A percentile compares a stretch with the other conserved stretches of the same genome.
These are phyloP conservation scores for Lithodes maja DNA, from an alignment of 2,888 invertebrate genomes.

Conservation along the genomic window DNA sequence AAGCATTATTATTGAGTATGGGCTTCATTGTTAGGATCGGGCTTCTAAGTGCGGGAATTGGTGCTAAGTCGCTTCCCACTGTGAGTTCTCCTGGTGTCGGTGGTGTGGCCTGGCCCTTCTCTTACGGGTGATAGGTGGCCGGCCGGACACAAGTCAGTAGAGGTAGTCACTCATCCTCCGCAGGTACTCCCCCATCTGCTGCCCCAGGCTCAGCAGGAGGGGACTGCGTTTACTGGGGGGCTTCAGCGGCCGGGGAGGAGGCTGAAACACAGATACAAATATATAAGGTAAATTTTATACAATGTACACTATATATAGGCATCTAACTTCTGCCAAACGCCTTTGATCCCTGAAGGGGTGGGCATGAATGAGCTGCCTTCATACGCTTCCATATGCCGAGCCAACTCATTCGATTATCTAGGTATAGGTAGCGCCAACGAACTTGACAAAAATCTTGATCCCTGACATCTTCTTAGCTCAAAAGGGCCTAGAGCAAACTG, in stretches of 20 bases:
- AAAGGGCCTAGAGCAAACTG: too few relatives aligned
- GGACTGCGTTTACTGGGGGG: background rate
- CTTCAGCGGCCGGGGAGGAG: background rate
- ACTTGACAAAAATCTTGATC: too few relatives aligned
- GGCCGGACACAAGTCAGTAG: conserved; percentile 41
- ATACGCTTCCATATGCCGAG: too few relatives aligned
- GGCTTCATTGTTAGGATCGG: background rate
- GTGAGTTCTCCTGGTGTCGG: background rate
- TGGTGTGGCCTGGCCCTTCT: background rate
- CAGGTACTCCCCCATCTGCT: conserved; percentile 47
- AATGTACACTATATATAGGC: too few relatives aligned
- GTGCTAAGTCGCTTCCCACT: too few relatives aligned
- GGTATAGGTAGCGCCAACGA: too few relatives aligned
- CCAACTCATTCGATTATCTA: too few relatives aligned
- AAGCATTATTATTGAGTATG: background rate
- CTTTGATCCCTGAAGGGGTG: too few relatives aligned
- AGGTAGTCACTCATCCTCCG: conserved; percentile 48
- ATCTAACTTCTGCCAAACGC: too few relatives aligned
- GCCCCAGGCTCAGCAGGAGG: conserved; percentile 1
- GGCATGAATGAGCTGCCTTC: too few relatives aligned
- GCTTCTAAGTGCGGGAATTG: background rate
- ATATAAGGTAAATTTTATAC: too few relatives aligned
- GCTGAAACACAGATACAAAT: background rate
- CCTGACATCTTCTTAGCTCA: too few relatives aligned
- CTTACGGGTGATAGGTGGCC: conserved; percentile 34